Evolutionary conservation across 2,797 vertebrate genomes (phyloP), one percentile per base, ranked within the genome.

Genomic region (Pipistrellus pygmaeus): DNA sequence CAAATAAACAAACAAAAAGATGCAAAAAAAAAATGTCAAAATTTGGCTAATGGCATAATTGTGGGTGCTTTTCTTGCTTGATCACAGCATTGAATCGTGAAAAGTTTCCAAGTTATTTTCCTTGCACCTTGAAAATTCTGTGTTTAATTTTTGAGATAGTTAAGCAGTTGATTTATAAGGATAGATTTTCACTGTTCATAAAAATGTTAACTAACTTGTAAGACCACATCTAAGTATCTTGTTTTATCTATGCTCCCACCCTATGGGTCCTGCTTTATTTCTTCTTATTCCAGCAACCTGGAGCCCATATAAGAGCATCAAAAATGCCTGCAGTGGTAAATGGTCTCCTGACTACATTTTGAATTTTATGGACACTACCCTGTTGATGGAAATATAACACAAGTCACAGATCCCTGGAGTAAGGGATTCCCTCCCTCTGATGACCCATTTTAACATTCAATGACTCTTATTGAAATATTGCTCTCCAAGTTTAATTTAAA

Each of bases 171-270:
- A 71, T 35, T 87, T 62, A 44, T 60, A 76, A 91, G 27, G 12
- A 71, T 51, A 7, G 25, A 15, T 62, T 88, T 76, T 62, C 57
- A 69, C 66, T 84, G 44, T 27, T 72, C 73, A 3, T 66, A 38
- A 92, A 94, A 95, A 69, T 76, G 88, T 62, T 80, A 78, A 88
- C 21, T 69, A 90, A 51, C 57, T 57, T 86, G 46, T 71, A 72
- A 73, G 46, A 38, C 10, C 60, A 55, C 8, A 86, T 38, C 10
- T 64, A 46, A 55, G 73, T 66, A 72, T 73, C 25, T 82, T 89
- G 44, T 44, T 92, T 75, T 66, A 30, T 66, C 72, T 91, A 10
- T 32, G 38, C 21, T 60, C 5, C 38, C 3, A 82, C 35, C 15
- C 78, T 7, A 3, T 10, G 48, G 1, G 14, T 48, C 60, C 9